A percentile compares a stretch with the other conserved stretches of the same genome.
Evolutionary conservation across 2,888 invertebrate species (phyloP).

Genomic region (Thysanoteuthis rhombus): DNA sequence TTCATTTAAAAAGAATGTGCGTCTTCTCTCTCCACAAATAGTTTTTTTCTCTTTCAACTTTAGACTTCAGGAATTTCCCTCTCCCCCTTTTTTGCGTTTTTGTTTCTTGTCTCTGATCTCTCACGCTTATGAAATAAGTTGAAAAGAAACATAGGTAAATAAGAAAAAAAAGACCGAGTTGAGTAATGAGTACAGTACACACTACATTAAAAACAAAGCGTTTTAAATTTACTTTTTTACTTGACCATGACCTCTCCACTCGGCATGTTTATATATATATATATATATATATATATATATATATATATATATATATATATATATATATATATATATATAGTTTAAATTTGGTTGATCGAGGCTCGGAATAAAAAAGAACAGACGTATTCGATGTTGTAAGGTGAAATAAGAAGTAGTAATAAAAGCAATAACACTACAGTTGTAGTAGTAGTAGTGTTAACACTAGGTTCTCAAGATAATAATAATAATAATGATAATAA

Average conservation of each 20-base stretch:
- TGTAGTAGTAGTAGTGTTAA: background rate
- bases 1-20: background rate
- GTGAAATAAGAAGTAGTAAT: background rate
- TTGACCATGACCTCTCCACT: background rate
- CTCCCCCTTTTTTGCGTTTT: background rate
- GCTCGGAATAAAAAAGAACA: background rate
- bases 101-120: background rate
- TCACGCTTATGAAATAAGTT: background rate
- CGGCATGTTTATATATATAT: background rate
- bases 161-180: background rate
- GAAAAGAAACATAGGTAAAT: background rate
- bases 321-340: background rate
- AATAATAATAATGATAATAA: no score
- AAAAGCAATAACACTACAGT: conserved; percentile 12
- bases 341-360: background rate
- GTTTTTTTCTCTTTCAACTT: background rate
- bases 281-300: background rate
- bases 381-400: background rate
- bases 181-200: background rate
- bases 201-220: background rate
- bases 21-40: background rate
- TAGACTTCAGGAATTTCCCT: background rate
- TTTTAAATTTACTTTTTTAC: background rate
- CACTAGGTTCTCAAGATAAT: background rate
- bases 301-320: background rate